Evolutionary conservation across 2,888 invertebrate genomes (phyloP).

Genomic region (Rhamnusium bicolor): DNA sequence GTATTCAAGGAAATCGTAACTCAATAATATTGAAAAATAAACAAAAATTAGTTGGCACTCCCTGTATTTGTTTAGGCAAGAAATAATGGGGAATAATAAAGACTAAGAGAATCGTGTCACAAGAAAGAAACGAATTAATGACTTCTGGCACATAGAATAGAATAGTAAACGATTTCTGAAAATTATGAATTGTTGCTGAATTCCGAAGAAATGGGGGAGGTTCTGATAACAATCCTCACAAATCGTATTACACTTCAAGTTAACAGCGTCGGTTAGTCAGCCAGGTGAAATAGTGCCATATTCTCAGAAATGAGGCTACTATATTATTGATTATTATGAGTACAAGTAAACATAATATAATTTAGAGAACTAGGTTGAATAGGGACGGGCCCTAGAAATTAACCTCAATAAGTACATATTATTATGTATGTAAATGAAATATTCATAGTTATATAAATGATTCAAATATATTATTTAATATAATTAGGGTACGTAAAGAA

Average conservation of each 20-base stretch:
- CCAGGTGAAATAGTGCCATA: constrained; percentile 29
- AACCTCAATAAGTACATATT: not conserved
- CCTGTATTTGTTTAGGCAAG: constrained; percentile 20
- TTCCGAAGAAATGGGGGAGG: constrained; percentile 29
- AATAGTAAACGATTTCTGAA: constrained; percentile 26
- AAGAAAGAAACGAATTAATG: constrained; percentile 27
- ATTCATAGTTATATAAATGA: not conserved
- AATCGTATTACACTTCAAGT: constrained; percentile 3
- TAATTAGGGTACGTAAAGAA: no score
- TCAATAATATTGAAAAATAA: not conserved
- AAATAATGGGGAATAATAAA: constrained; percentile 10
- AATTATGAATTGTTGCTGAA: constrained; percentile 22
- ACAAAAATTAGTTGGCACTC: not conserved
- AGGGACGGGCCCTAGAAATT: not conserved
- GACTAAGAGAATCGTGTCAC: constrained; percentile 14
- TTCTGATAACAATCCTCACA: constrained; percentile 28
- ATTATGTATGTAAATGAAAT: no score
- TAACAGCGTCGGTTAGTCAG: constrained; percentile 25
- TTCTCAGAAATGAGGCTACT: constrained; percentile 32
- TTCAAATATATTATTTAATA: no score
- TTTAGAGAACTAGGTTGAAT: constrained; percentile 30
- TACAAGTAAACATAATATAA: constrained; percentile 28
- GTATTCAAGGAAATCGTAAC: no score
- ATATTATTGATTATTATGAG: no score
- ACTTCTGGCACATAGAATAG: constrained; percentile 19